Evolutionary conservation across 2,888 invertebrate genomes (phyloP).

Genomic region (Ectobius pallidus): DNA sequence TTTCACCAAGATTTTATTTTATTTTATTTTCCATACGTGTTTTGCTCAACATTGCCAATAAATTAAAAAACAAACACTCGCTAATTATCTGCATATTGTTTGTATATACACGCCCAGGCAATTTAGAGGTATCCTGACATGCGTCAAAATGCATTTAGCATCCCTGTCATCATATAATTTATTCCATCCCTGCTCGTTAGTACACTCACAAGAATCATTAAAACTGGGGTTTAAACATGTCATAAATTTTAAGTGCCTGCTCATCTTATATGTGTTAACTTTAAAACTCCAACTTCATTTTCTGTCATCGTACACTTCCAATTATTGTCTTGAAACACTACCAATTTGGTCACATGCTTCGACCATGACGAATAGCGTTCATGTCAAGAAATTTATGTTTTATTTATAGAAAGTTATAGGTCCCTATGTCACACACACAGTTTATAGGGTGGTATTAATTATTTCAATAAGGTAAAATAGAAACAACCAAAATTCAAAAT

Average conservation of each 20-base stretch:
- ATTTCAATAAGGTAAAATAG: no score
- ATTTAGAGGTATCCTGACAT: neutral
- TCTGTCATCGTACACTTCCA: conserved; percentile 11
- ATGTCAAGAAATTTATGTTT: no score
- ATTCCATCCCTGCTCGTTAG: conserved; percentile 24
- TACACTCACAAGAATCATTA: conserved; percentile 5
- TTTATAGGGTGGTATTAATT: no score
- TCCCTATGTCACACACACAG: no score
- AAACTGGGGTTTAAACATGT: conserved; percentile 18
- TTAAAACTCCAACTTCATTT: conserved; percentile 2
- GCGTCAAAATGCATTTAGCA: conserved; percentile 27
- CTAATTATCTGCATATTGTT: no score
- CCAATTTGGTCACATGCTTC: neutral
- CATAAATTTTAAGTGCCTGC: conserved; percentile 21
- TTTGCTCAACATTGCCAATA: no score
- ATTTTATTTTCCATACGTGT: no score
- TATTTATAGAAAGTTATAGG: no score
- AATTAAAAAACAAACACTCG: no score
- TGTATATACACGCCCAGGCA: neutral
- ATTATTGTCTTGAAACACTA: conserved; percentile 11
- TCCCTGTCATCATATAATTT: conserved; percentile 24
- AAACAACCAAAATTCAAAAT: no score
- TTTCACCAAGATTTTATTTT: no score
- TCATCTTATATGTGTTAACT: conserved; percentile 8
- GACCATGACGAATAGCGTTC: neutral